Base-by-base conservation (phyloP, 2,797 vertebrate species). In the Iguana delicatissima region DNA sequence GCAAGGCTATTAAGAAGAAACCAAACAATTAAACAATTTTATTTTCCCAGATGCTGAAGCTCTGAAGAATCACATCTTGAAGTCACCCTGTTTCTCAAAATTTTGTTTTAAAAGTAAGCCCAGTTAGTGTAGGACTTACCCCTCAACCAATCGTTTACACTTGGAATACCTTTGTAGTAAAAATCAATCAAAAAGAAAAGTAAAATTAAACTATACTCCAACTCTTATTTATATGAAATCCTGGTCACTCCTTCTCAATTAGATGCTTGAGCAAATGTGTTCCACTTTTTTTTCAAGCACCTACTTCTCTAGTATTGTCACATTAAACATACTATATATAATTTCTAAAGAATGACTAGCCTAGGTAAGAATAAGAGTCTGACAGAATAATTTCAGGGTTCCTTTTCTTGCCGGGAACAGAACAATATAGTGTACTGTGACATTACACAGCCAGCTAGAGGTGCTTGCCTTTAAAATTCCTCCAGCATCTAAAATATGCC, bases 1-100 rank as follows among this genome's bases (percentile, higher is more conserved):
- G 57, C 32, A 14, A 42, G 38, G 38, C 10, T 9, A 64, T 0
- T 14, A 93, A 86, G 67, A 88, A 16, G 59, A 93, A 94, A 93
- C 55, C 4, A 90, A 90, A 10, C 42, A 89, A 32, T 85, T 93
- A 93, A n/a, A 77, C 79, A 73, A 0, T 0, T 74, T 86, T 85
- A 93, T 90, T 84, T 93, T 89, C 86, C 38, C 73, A 88, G 93
- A 1, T 91, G 86, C 29, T 62, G 81, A 93, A 38, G 84, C 69
- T 88, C 93, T 87, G 69, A 91, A 89, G 1, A 91, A 90, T 42
- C 89, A 86, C 59, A 83, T 79, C n/a, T 73, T 86, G 26, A 38
- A 94, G 29, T 64, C 50, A 57, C 26, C 85, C 59, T 77, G 69
- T 83, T 18, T 92, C 6, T 20, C 89, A 52, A 1, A 86, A 86